Evolutionary conservation across 2,113 vertebrate species (phyloP).

Genomic region (Cinclus mexicanus): DNA sequence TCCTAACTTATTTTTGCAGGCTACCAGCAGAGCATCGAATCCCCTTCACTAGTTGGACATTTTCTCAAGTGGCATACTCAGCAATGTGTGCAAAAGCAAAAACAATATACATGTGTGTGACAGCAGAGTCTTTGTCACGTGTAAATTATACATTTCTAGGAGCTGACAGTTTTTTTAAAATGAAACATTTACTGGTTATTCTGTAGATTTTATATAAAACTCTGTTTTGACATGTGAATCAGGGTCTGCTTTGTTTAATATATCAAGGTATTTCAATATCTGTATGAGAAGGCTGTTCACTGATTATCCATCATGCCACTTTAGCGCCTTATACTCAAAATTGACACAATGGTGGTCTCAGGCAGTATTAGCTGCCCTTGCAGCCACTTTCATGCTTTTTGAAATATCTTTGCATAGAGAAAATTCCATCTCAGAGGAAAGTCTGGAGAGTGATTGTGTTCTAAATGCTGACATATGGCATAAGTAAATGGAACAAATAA

Average conservation of each 20-base stretch:
- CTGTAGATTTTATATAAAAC: neutral
- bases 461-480: neutral
- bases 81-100: neutral
- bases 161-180: neutral
- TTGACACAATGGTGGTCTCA: rapidly evolving
- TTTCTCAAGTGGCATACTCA: neutral
- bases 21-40: rapidly evolving
- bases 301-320: neutral
- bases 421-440: neutral
- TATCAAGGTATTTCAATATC: neutral
- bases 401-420: neutral
- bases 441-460: neutral
- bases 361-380: neutral
- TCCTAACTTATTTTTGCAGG: neutral
- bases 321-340: neutral
- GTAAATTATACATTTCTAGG: neutral
- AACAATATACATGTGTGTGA: neutral
- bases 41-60: neutral
- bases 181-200: neutral
- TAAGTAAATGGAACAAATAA: neutral
- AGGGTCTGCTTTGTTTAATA: neutral
- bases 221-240: neutral
- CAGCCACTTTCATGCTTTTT: neutral
- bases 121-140: neutral
- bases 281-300: neutral